phyloP scores from a whole-genome alignment of 64 coral and sea anemone species.

The Actinia equina region DNA sequence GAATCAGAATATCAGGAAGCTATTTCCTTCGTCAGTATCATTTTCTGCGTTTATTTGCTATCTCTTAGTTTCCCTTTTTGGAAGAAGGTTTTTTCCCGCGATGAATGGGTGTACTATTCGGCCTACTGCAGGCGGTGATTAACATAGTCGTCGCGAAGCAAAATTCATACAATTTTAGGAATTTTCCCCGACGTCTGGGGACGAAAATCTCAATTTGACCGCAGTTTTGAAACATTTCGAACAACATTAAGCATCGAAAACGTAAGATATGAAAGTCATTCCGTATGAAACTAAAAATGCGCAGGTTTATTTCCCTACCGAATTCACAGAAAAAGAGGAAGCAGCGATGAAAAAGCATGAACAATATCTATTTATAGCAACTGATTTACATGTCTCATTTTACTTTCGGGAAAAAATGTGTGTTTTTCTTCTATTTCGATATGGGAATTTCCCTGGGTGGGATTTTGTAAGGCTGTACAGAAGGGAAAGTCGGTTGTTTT shows the following conservation, averaged over 20 bases:
- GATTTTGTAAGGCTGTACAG: not conserved
- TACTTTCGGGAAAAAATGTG: not conserved
- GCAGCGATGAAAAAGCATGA: not conserved
- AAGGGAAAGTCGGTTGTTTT: not conserved
- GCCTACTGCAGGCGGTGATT: not conserved
- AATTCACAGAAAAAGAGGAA: conserved; percentile 3
- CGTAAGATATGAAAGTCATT: not conserved
- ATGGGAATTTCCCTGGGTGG: not conserved
- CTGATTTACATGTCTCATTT: not conserved
- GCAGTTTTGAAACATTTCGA: not conserved
- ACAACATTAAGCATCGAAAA: not conserved
- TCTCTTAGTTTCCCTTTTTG: not conserved
- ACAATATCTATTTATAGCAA: not conserved
- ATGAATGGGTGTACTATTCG: not conserved
- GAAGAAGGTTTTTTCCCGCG: not conserved
- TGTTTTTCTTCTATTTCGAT: not conserved
- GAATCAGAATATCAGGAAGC: not conserved
- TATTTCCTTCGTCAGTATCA: not conserved
- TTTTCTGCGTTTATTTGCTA: not conserved
- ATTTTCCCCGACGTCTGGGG: conserved; percentile 8
- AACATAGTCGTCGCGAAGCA: not conserved
- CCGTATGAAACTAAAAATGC: not conserved
- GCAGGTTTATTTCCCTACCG: not conserved
- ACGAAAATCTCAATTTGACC: conserved; percentile 3
- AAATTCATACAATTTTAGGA: not conserved